These are phyloP conservation scores for Ips typographus DNA, from an alignment of 1,140 invertebrate species.

Conservation along the genomic window DNA sequence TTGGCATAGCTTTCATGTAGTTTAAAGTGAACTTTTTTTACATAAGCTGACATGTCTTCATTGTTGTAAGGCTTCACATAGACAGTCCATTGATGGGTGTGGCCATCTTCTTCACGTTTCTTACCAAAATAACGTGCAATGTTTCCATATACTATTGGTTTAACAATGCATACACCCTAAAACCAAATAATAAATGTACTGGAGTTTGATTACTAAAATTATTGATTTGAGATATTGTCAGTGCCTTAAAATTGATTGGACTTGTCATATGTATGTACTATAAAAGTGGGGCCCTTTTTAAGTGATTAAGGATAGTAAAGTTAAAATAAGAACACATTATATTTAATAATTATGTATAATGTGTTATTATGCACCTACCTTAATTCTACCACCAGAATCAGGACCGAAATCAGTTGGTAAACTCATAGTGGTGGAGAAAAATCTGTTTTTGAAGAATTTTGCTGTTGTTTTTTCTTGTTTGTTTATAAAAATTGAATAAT, in stretches of 20 bases:
- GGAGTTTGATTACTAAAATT: too few species aligned
- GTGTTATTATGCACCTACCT: constrained; percentile 55
- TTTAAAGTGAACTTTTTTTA: constrained; percentile 98
- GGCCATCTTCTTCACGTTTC: constrained; percentile 97
- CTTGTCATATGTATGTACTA: not conserved
- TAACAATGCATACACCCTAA: constrained; percentile 87
- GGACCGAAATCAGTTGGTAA: constrained; percentile 73
- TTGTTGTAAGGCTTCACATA: constrained; percentile 94
- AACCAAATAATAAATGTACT: not conserved
- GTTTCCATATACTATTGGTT: constrained; percentile 97
- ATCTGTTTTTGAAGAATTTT: too few species aligned
- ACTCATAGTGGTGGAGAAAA: not conserved
- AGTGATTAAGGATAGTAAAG: not conserved
- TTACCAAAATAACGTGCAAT: constrained; percentile 93
- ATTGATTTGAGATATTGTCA: too few species aligned
- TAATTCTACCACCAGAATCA: constrained; percentile 77
- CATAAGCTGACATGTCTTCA: constrained; percentile 92
- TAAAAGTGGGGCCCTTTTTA: not conserved
- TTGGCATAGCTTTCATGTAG: constrained; percentile 97
- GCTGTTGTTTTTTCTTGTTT: too few species aligned
- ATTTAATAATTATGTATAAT: not conserved
- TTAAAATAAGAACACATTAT: not conserved
- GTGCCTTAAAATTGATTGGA: too few species aligned
- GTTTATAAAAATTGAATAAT: too few species aligned
- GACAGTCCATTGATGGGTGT: constrained; percentile 99